phyloP scores from a whole-genome alignment of 2,113 vertebrate genomes.

The Arothron firmamentum region DNA sequence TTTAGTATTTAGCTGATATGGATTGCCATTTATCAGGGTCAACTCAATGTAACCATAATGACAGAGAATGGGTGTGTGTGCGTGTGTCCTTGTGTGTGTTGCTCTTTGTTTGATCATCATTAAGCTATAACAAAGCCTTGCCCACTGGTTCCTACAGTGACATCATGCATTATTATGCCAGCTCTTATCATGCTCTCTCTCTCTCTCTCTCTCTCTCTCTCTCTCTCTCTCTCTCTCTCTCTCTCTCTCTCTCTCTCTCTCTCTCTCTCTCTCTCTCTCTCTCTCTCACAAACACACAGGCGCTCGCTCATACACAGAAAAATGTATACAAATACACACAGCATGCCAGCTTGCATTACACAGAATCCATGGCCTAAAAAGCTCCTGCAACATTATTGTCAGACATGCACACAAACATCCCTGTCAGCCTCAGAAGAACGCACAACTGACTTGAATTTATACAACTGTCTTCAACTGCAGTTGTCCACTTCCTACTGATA shows the following conservation, averaged over 20 bases:
- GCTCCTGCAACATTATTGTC: slow-evolving; percentile 59
- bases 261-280: slow-evolving; percentile 17
- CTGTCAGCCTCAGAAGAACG: slow-evolving; percentile 15
- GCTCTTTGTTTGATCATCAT: slow-evolving; percentile 53
- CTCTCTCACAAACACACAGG: too few species aligned
- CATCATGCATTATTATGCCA: slow-evolving; percentile 84
- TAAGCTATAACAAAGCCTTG: slow-evolving; percentile 52
- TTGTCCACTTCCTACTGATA: slow-evolving; percentile 8
- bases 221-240: slow-evolving; percentile 15
- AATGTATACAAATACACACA: slow-evolving; percentile 27
- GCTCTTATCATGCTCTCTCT: slow-evolving; percentile 40
- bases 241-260: slow-evolving; percentile 16
- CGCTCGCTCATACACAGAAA: slow-evolving; percentile 3
- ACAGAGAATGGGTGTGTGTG: background rate
- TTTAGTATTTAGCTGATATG: too few species aligned
- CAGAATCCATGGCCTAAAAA: slow-evolving; percentile 65
- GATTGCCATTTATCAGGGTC: too few species aligned
- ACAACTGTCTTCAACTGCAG: slow-evolving; percentile 23
- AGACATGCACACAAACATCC: slow-evolving; percentile 43
- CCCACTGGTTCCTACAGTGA: slow-evolving; percentile 80
- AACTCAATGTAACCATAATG: background rate
- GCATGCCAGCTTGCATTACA: slow-evolving; percentile 64
- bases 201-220: slow-evolving; percentile 3
- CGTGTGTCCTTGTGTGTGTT: slow-evolving; percentile 44
- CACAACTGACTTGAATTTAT: slow-evolving; percentile 19